Evolutionary conservation across 2,888 invertebrate species (phyloP).

Genomic region (Pachliopta kotzebuea): DNA sequence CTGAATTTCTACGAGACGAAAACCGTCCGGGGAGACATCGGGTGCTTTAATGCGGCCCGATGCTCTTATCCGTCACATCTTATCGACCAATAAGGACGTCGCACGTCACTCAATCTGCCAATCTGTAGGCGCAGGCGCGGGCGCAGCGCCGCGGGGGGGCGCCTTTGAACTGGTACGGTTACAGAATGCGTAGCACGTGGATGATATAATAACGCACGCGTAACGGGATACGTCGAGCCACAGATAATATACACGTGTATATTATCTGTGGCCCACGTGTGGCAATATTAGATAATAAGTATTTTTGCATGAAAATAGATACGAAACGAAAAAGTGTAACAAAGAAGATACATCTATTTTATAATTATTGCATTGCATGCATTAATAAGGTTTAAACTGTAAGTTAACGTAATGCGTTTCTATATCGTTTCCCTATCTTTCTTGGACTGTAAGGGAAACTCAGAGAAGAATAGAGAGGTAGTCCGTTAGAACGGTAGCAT

Average conservation of each 20-base stretch:
- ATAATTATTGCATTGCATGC: no score
- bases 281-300: no score
- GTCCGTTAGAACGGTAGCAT: no score
- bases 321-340: no score
- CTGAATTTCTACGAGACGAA: slow-evolving; percentile 67
- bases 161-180: slow-evolving; percentile 56
- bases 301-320: background rate
- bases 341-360: no score
- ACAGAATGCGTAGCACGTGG: slow-evolving; percentile 28
- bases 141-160: slow-evolving; percentile 69
- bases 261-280: no score
- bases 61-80: slow-evolving; percentile 75
- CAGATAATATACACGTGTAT: background rate
- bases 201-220: slow-evolving; percentile 25
- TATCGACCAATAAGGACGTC: slow-evolving; percentile 78
- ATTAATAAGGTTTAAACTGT: no score
- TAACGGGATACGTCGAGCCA: slow-evolving; percentile 21
- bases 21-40: slow-evolving; percentile 63
- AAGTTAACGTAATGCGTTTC: no score
- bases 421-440: no score
- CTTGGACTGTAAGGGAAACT: no score
- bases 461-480: no score
- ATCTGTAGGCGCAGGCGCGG: slow-evolving; percentile 60
- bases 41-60: slow-evolving; percentile 70
- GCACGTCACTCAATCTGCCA: slow-evolving; percentile 78